Percentiles rank a stretch among this genome's conserved stretches.
Evolutionary conservation across 1,140 invertebrate species (phyloP).

Genomic region (Meteorus sp.): DNA sequence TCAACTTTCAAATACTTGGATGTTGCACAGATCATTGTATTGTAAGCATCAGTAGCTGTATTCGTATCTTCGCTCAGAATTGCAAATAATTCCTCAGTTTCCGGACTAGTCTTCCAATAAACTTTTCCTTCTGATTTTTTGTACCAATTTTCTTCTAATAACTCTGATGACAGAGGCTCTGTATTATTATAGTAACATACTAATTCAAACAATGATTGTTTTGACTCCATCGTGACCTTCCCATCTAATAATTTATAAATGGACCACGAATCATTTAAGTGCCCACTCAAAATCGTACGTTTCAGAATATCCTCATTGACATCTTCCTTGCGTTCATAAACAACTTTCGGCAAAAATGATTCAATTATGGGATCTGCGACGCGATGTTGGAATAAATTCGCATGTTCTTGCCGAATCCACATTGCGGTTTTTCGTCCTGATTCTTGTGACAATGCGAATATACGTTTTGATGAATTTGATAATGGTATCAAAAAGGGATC

Average conservation of each 20-base stretch:
- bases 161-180: conserved; percentile 67
- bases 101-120: conserved; percentile 28
- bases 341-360: conserved; percentile 69
- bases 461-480: conserved; percentile 72
- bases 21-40: conserved; percentile 61
- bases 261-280: conserved; percentile 70
- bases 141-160: conserved; percentile 81
- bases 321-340: conserved; percentile 71
- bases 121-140: conserved; percentile 39
- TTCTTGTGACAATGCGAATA: conserved; percentile 80
- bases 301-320: conserved; percentile 68
- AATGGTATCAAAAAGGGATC: conserved; percentile 86
- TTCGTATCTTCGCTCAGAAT: conserved; percentile 53
- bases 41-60: conserved; percentile 53
- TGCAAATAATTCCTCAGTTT: conserved; percentile 38
- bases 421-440: conserved; percentile 83
- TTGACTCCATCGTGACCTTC: conserved; percentile 66
- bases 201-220: conserved; percentile 77
- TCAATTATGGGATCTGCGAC: conserved; percentile 68
- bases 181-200: conserved; percentile 80
- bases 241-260: conserved; percentile 73
- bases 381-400: conserved; percentile 72
- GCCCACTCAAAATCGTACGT: conserved; percentile 66
- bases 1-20: conserved; percentile 64
- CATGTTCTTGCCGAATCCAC: conserved; percentile 79